Conservation (phyloP, 2,113 vertebrate genomes). For the Lampris incognitus region DNA sequence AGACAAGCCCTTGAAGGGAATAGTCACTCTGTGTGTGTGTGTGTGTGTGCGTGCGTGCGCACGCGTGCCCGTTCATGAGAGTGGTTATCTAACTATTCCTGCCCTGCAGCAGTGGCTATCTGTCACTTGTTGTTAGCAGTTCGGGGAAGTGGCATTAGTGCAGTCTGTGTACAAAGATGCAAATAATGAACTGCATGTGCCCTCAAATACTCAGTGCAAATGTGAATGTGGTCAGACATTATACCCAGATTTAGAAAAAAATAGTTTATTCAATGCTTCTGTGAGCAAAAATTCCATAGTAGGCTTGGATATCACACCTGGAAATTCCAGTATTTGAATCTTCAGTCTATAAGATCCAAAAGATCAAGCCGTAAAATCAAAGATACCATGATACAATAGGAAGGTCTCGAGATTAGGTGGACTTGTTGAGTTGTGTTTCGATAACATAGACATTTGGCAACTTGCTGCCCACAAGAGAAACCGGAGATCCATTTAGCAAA, state of each 20-base stretch:
- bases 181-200: conserved; percentile 37
- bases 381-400: background rate
- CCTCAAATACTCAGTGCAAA: background rate
- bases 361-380: background rate
- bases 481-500: conserved; percentile 33
- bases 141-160: conserved; percentile 39
- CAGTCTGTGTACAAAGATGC: conserved; percentile 38
- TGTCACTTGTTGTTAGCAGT: conserved; percentile 64
- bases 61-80: conserved; percentile 21
- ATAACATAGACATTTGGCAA: conserved; percentile 41
- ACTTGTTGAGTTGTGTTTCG: conserved; percentile 14
- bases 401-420: background rate
- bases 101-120: conserved; percentile 43
- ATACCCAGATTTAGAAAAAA: background rate
- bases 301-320: background rate
- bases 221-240: background rate
- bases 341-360: background rate
- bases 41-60: conserved; percentile 30
- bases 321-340: background rate
- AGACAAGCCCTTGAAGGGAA: conserved; percentile 49
- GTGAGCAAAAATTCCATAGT: background rate
- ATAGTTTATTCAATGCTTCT: background rate
- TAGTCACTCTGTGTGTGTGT: conserved; percentile 15
- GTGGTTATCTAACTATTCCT: conserved; percentile 45
- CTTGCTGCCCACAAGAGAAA: conserved; percentile 49